phyloP scores from a whole-genome alignment of 2,113 vertebrate species.

The Indicator indicator region DNA sequence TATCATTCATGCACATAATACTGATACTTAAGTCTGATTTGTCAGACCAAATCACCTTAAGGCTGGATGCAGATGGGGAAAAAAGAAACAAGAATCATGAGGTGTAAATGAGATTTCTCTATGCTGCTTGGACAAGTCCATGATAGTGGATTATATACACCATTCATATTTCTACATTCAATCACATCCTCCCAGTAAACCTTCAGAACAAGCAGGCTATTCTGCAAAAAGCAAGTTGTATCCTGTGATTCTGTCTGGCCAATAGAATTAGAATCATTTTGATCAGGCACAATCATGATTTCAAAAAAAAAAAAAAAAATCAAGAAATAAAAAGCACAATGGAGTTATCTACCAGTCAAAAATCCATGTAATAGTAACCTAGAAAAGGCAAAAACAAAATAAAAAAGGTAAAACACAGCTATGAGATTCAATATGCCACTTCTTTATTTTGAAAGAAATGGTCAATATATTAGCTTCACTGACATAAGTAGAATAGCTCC shows the following conservation, averaged over 20 bases:
- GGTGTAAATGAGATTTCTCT: not conserved
- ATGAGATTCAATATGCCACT: not conserved
- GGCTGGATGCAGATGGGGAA: not conserved
- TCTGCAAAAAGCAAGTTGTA: not conserved
- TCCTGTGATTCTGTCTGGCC: too few relatives aligned
- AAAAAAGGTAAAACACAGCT: not conserved
- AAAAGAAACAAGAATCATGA: not conserved
- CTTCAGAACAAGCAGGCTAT: not conserved
- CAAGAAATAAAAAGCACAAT: not conserved
- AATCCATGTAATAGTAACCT: not conserved
- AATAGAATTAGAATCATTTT: not conserved
- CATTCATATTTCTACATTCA: not conserved
- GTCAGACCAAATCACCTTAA: not conserved
- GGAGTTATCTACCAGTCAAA: fast-evolving
- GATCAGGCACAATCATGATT: not conserved
- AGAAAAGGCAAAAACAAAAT: not conserved
- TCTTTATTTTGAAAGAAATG: not conserved
- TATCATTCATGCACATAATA: not conserved
- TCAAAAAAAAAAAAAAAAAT: too few relatives aligned
- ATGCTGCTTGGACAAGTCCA: not conserved
- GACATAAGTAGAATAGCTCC: not conserved
- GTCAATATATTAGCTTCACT: not conserved
- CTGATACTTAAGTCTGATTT: not conserved
- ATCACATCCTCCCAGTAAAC: not conserved
- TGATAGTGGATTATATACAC: too few relatives aligned